A percentile compares a stretch with the other conserved stretches of the same genome.
Evolutionary conservation across 2,888 invertebrate species (phyloP).

Genomic region (Stictocephala bisonia): DNA sequence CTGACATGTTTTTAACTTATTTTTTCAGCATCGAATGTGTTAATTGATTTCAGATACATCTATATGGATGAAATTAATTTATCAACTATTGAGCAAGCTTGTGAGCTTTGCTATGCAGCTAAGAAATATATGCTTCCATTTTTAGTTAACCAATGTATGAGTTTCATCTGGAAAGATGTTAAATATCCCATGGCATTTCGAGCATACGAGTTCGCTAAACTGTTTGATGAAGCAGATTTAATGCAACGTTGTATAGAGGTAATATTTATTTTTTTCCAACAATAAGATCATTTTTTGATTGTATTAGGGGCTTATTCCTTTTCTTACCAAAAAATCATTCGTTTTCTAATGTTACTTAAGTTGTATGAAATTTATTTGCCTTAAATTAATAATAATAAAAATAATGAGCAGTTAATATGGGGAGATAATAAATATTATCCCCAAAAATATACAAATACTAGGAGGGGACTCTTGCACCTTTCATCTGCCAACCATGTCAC

Average conservation of each 20-base stretch:
- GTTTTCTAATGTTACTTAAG: too few species aligned
- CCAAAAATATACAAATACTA: too few species aligned
- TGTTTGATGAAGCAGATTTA: conserved; percentile 84
- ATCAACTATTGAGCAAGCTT: conserved; percentile 85
- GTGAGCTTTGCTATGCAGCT: conserved; percentile 87
- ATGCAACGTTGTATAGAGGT: conserved; percentile 86
- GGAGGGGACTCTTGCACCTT: too few species aligned
- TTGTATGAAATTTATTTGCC: too few species aligned
- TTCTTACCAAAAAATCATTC: too few species aligned
- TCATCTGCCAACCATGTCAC: too few species aligned
- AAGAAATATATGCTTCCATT: conserved; percentile 90
- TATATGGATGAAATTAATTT: conserved; percentile 85
- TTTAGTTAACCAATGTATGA: conserved; percentile 84
- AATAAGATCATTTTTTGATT: too few species aligned
- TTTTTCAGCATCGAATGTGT: too few species aligned
- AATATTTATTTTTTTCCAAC: conserved; percentile 41
- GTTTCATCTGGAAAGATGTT: conserved; percentile 84
- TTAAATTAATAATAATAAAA: too few species aligned
- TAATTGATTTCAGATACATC: conserved; percentile 75
- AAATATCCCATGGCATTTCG: conserved; percentile 84
- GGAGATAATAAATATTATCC: too few species aligned
- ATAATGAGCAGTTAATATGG: too few species aligned
- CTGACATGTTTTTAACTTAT: background rate
- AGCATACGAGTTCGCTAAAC: conserved; percentile 86
- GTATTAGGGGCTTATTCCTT: too few species aligned